phyloP scores from a whole-genome alignment of 1,140 invertebrate species.

The Drosophila lini region DNA sequence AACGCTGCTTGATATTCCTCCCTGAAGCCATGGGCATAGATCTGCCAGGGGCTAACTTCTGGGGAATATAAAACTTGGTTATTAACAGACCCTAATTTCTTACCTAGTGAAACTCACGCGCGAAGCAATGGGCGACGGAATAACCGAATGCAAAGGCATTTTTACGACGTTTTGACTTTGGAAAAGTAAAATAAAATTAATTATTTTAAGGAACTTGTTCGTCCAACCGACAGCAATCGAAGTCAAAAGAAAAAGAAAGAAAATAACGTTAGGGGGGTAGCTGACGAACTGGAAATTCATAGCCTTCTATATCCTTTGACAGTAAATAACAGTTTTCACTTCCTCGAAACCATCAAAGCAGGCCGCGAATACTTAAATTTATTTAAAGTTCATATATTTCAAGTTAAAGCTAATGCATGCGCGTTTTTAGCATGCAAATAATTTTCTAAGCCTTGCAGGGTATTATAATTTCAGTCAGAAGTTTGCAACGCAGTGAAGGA shows the following conservation, averaged over 20 bases:
- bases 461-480: no score
- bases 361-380: no score
- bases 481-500: no score
- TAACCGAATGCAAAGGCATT: conserved; percentile 4
- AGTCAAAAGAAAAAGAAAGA: not conserved
- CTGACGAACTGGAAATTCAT: not conserved
- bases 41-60: not conserved
- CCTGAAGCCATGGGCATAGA: no score
- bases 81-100: not conserved
- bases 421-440: no score
- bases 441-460: no score
- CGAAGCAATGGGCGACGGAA: not conserved
- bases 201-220: not conserved
- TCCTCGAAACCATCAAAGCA: not conserved
- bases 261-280: not conserved
- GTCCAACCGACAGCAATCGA: not conserved
- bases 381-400: no score
- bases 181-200: not conserved
- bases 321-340: no score
- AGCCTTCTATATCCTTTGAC: not conserved
- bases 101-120: conserved; percentile 1
- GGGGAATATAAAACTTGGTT: not conserved
- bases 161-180: not conserved
- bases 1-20: not conserved
- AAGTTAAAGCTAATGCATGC: no score